Evolutionary conservation across 1,140 invertebrate genomes (phyloP), one percentile per base, ranked within the genome.

Genomic region (Aphaenogaster floridana): DNA sequence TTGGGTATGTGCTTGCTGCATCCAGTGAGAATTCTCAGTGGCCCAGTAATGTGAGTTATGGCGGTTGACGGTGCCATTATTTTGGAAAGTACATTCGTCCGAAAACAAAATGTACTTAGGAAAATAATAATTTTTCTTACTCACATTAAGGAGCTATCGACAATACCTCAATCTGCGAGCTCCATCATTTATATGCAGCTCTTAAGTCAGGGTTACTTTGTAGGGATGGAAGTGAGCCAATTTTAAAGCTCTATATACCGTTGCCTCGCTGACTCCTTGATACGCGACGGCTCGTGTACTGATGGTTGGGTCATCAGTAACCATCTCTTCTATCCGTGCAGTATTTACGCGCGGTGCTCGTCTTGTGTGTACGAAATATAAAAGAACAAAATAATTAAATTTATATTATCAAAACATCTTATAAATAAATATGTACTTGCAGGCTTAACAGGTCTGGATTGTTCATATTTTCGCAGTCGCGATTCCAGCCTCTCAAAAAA

Each of bases 341-440:
- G n/a, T 34, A 34, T 61, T 61, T 61, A 34, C 34, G 11, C 28
- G 59, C 21, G 1, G 28, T 61, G 21, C 6, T 61, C 59, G 59
- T 8, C 28, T 6, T 61, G 21, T 21, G 21, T 21, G 28, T 13
- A 61, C 28, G 3, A 61, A 61, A 17, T 34, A 61, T 61, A 34
- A 61, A 61, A 61, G 7, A 6, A 34, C 5, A 34, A 0, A 34
- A 61, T 34, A 61, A 45, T 45, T 34, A 61, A 61, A 61, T 21
- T 61, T 61, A 4, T 34, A 34, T 61, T 34, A 61, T 34, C 7
- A 9, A 6, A n/a, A 34, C 2, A 34, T 61, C 28, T 61, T 28
- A 61, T 61, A 61, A 61, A 61, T 61, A 61, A 61, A 61, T 61
- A 61, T 34, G 59, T 61, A 61, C 28, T 8, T 61, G 59, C 9